phyloP scores from a whole-genome alignment of 2,797 vertebrate genomes.

The Sebastes umbrosus region DNA sequence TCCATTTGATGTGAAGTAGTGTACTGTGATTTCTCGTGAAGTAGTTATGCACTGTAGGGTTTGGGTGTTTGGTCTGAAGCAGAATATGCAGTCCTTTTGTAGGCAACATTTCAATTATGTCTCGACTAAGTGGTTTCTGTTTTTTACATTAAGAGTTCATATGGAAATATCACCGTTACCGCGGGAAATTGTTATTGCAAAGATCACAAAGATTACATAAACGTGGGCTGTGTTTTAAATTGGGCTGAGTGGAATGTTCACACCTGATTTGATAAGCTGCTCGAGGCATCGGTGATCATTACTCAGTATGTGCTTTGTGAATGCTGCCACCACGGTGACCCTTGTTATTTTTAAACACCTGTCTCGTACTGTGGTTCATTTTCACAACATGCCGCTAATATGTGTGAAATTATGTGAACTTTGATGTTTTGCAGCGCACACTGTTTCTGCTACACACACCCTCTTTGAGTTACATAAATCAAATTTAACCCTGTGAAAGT shows the following conservation, averaged over 20 bases:
- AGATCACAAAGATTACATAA: conserved; percentile 39
- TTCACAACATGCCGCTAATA: background rate
- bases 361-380: conserved; percentile 16
- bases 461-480: background rate
- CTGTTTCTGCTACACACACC: background rate
- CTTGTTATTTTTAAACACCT: conserved; percentile 23
- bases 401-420: conserved; percentile 4
- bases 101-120: conserved; percentile 49
- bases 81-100: conserved; percentile 21
- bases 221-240: conserved; percentile 39
- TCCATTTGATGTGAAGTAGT: conserved; percentile 44
- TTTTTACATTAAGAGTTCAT: conserved; percentile 36
- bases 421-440: background rate
- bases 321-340: conserved; percentile 4
- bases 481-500: background rate
- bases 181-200: conserved; percentile 19
- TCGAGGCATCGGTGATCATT: conserved; percentile 15
- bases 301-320: conserved; percentile 15
- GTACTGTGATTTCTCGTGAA: conserved; percentile 38
- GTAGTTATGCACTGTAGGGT: conserved; percentile 22
- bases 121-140: conserved; percentile 26
- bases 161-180: conserved; percentile 45
- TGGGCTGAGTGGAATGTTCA: conserved; percentile 31
- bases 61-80: conserved; percentile 19
- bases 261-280: conserved; percentile 29